A percentile compares a stretch with the other conserved stretches of the same genome.
phyloP scores from a whole-genome alignment of 2,797 vertebrate genomes.

The Catostomus latipinnis region DNA sequence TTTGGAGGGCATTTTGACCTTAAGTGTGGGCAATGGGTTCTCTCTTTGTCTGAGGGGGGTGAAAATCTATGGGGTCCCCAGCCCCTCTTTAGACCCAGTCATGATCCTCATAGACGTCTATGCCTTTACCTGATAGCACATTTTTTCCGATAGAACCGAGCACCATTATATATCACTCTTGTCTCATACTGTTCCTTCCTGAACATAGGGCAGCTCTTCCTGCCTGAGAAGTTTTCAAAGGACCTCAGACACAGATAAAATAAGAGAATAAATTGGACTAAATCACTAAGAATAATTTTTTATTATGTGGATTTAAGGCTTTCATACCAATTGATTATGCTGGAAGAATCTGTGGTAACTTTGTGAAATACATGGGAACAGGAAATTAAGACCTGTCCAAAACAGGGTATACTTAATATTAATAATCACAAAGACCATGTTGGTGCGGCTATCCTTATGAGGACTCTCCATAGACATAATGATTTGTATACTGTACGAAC shows the following conservation, averaged over 20 bases:
- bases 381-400: conserved; percentile 86
- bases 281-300: background rate
- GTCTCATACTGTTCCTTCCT: conserved; percentile 84
- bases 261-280: background rate
- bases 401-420: no score
- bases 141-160: conserved; percentile 78
- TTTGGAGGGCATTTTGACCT: no score
- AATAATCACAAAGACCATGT: background rate
- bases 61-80: no score
- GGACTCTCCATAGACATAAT: no score
- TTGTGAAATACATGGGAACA: conserved; percentile 90
- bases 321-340: background rate
- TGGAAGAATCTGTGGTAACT: conserved; percentile 55
- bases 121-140: conserved; percentile 78
- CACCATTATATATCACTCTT: conserved; percentile 81
- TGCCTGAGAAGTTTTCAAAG: conserved; percentile 84
- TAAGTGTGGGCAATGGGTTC: no score
- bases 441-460: no score
- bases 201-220: conserved; percentile 85
- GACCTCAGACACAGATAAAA: conserved; percentile 79
- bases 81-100: no score
- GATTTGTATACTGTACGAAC: no score
- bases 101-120: no score
- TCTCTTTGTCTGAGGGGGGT: no score
- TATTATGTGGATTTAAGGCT: background rate